These are phyloP conservation scores for Plebejus melissa DNA, from an alignment of 2,888 invertebrate genomes.

Conservation along the genomic window DNA sequence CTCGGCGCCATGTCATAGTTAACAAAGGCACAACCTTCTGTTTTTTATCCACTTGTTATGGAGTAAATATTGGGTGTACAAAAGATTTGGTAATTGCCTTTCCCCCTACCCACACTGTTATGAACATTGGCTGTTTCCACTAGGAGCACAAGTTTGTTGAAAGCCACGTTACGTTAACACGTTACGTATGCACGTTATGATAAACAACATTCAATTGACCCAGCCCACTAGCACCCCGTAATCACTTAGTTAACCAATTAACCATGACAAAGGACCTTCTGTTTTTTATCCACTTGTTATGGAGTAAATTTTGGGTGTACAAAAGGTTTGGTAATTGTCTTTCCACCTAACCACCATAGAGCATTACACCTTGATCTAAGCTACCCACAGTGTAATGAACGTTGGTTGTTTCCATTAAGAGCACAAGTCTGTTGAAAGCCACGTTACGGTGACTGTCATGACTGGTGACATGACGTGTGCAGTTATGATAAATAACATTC, in stretches of 20 bases:
- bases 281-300: neutral
- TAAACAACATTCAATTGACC: neutral
- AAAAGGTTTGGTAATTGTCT: neutral
- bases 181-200: neutral
- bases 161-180: too few species aligned
- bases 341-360: neutral
- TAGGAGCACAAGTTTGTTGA: too few species aligned
- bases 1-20: too few species aligned
- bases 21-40: too few species aligned
- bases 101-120: neutral
- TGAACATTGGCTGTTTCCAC: slow-evolving; percentile 3
- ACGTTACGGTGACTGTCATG: neutral
- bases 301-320: neutral
- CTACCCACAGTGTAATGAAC: neutral
- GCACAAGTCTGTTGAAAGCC: too few species aligned
- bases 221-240: neutral
- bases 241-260: neutral
- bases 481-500: neutral
- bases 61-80: neutral
- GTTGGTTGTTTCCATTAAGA: neutral
- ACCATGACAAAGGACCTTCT: too few species aligned
- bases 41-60: neutral
- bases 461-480: neutral
- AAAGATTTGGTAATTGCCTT: slow-evolving; percentile 11
- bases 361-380: too few species aligned